These are phyloP conservation scores for Epizoanthus stellaris DNA, from an alignment of 92 coral and sea anemone genomes.

Conservation along the genomic window DNA sequence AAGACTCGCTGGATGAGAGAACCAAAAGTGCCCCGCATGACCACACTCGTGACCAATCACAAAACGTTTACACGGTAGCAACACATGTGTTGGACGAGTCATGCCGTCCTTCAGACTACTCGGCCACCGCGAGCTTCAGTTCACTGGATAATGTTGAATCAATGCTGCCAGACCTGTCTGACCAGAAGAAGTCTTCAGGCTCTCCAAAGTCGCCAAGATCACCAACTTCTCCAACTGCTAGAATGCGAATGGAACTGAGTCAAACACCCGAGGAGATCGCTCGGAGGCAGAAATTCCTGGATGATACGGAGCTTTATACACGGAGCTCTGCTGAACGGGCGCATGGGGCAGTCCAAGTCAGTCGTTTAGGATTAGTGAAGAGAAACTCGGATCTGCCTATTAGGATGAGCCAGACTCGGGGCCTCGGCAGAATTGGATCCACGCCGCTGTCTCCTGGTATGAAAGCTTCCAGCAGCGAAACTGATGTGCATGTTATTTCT, in stretches of 20 bases:
- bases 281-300: constrained; percentile 38
- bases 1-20: constrained; percentile 37
- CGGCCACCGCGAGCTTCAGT: constrained; percentile 15
- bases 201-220: constrained; percentile 21
- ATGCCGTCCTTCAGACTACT: background rate
- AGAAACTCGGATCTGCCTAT: constrained; percentile 89
- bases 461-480: constrained; percentile 69
- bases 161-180: constrained; percentile 79
- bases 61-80: background rate
- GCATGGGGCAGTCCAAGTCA: constrained; percentile 56
- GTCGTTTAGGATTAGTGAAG: constrained; percentile 70
- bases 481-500: constrained; percentile 26
- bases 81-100: background rate
- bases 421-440: constrained; percentile 25
- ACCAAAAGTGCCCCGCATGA: background rate
- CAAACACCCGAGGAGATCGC: constrained; percentile 38
- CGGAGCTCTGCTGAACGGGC: constrained; percentile 33
- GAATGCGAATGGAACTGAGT: constrained; percentile 11
- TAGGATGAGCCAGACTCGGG: constrained; percentile 59
- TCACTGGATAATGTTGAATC: constrained; percentile 50
- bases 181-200: constrained; percentile 32
- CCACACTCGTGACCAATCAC: background rate
- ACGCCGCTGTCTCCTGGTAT: constrained; percentile 42
- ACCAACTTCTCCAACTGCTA: constrained; percentile 6
- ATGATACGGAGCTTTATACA: constrained; percentile 33